Conservation (phyloP, 2,888 invertebrate species). For the Hirtodrosophila alboralis region DNA sequence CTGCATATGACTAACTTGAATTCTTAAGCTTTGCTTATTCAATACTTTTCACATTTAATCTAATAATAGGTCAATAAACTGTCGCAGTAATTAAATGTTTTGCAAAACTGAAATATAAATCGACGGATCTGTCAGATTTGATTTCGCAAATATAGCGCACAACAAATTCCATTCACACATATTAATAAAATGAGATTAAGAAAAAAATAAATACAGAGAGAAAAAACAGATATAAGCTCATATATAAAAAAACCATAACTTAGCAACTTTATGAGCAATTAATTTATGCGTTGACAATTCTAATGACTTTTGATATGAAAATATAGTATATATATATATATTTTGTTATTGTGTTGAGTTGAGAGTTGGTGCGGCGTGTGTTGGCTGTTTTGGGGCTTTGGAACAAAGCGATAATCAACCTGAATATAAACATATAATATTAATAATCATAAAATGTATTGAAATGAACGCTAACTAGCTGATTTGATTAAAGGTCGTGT, state of each 20-base stretch:
- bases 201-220: slow-evolving; percentile 14
- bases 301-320: slow-evolving; percentile 75
- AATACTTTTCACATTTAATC: slow-evolving; percentile 5
- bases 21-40: too few relatives aligned
- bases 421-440: slow-evolving; percentile 68
- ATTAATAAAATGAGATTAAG: slow-evolving; percentile 39
- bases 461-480: slow-evolving; percentile 72
- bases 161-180: slow-evolving; percentile 50
- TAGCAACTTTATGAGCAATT: slow-evolving; percentile 80
- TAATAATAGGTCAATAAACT: slow-evolving; percentile 41
- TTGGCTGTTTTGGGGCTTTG: slow-evolving; percentile 39
- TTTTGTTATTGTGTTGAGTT: slow-evolving; percentile 25
- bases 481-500: slow-evolving; percentile 71
- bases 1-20: too few relatives aligned
- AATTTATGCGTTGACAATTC: slow-evolving; percentile 83
- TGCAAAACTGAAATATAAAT: slow-evolving; percentile 17
- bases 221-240: slow-evolving; percentile 40
- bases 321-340: slow-evolving; percentile 22
- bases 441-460: slow-evolving; percentile 77
- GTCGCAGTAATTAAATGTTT: slow-evolving; percentile 34
- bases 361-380: slow-evolving; percentile 43
- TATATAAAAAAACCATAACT: slow-evolving; percentile 72
- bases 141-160: slow-evolving; percentile 33
- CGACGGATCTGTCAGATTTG: slow-evolving; percentile 39
- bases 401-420: slow-evolving; percentile 74